Evolutionary conservation across 2,888 invertebrate species (phyloP).

Genomic region (Xestoiulus laeticollis): DNA sequence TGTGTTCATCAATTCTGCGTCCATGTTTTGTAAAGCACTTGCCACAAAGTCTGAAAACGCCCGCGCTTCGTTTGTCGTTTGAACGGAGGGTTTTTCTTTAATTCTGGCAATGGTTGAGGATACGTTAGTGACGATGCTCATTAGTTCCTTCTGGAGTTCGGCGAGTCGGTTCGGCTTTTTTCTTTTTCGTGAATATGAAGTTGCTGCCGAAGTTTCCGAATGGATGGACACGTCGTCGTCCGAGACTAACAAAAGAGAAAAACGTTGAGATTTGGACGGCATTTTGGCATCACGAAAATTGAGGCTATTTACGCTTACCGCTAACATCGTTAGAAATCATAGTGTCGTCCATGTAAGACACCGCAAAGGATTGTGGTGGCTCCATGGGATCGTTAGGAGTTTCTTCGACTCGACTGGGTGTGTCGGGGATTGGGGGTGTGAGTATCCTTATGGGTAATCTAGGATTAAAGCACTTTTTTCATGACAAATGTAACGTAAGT

Average conservation of each 20-base stretch:
- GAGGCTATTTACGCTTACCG: neutral
- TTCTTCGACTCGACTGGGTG: neutral
- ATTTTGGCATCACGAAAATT: neutral
- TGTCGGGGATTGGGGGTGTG: neutral
- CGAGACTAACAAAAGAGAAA: neutral
- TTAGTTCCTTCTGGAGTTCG: neutral
- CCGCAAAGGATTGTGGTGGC: neutral
- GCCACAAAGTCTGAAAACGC: neutral
- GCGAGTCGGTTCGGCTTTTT: neutral
- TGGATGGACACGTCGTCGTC: neutral
- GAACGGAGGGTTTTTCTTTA: neutral
- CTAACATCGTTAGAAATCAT: neutral
- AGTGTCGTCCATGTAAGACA: neutral
- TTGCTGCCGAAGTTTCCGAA: neutral
- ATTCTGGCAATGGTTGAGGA: neutral
- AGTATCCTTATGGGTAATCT: neutral
- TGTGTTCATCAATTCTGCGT: neutral
- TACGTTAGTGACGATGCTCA: neutral
- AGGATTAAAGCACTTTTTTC: too few relatives aligned
- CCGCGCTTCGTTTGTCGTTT: neutral
- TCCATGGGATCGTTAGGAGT: neutral
- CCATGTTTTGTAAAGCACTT: slow-evolving; percentile 16
- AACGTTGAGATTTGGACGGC: too few relatives aligned
- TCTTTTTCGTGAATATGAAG: neutral
- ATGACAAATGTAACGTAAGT: too few relatives aligned